Conservation (phyloP, 2,888 invertebrate species). For the Microchrysa polita region DNA sequence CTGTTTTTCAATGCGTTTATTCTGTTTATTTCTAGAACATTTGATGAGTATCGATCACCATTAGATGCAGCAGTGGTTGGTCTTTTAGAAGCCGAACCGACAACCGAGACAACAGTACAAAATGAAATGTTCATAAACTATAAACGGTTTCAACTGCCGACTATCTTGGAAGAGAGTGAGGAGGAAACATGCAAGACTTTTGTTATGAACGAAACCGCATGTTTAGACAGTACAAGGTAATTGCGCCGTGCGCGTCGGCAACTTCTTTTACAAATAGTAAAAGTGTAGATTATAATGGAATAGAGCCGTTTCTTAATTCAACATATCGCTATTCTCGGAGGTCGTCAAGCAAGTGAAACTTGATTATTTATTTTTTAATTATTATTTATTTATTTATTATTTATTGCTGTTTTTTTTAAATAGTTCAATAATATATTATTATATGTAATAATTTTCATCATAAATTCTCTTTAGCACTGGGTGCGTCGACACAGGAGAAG, state of each 20-base stretch:
- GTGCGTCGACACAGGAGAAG: slow-evolving; percentile 53
- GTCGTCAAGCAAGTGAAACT: too few species aligned
- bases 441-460: background rate
- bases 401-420: too few species aligned
- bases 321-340: too few species aligned
- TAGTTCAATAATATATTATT: too few species aligned
- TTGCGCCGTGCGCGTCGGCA: too few species aligned
- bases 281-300: too few species aligned
- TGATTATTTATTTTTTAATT: too few species aligned
- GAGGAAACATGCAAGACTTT: slow-evolving; percentile 54
- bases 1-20: background rate
- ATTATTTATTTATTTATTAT: too few species aligned
- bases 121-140: slow-evolving; percentile 54
- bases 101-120: slow-evolving; percentile 44
- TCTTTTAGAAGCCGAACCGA: slow-evolving; percentile 45
- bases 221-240: slow-evolving; percentile 54
- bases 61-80: slow-evolving; percentile 48
- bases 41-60: slow-evolving; percentile 52
- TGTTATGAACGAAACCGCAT: slow-evolving; percentile 53
- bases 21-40: slow-evolving; percentile 42
- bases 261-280: too few species aligned
- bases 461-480: slow-evolving; percentile 50
- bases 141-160: slow-evolving; percentile 52
- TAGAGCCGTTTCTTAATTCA: too few species aligned
- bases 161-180: slow-evolving; percentile 54